A percentile compares a stretch with the other conserved stretches of the same genome.
Evolutionary conservation across 2,888 invertebrate genomes (phyloP).

Genomic region (Macrophya annulata): DNA sequence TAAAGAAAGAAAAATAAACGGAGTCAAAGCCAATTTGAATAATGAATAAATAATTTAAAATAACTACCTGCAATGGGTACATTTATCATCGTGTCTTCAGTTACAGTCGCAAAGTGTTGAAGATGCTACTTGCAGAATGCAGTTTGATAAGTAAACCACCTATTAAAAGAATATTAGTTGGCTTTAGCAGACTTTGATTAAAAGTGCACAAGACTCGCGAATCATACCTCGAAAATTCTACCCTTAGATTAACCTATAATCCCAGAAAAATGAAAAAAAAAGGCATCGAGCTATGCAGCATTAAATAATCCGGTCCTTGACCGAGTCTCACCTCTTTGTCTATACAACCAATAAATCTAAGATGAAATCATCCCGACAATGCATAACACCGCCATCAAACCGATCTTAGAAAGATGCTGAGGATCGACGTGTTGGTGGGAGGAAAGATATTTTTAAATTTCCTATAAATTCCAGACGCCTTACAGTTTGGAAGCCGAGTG

Average conservation of each 20-base stretch:
- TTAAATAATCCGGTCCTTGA: neutral
- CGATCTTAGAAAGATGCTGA: slow-evolving; percentile 1
- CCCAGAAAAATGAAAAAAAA: neutral
- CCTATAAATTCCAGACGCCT: slow-evolving; percentile 38
- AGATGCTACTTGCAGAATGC: neutral
- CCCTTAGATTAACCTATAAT: neutral
- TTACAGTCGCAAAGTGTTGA: neutral
- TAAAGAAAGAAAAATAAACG: neutral
- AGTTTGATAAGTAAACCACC: neutral
- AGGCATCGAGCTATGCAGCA: neutral
- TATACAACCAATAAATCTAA: neutral
- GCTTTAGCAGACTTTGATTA: neutral
- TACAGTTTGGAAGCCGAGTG: slow-evolving; percentile 26
- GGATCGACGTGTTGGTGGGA: slow-evolving; percentile 5
- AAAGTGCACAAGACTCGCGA: neutral
- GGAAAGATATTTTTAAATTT: slow-evolving; percentile 46
- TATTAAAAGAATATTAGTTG: neutral
- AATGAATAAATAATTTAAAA: neutral
- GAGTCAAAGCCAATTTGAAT: neutral
- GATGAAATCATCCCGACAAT: neutral
- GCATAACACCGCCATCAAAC: neutral
- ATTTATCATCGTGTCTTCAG: slow-evolving; percentile 15
- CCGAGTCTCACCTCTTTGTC: neutral
- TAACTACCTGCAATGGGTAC: neutral
- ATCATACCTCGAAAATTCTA: neutral